phyloP scores from a whole-genome alignment of 1,140 invertebrate genomes.

The Papilio machaon region DNA sequence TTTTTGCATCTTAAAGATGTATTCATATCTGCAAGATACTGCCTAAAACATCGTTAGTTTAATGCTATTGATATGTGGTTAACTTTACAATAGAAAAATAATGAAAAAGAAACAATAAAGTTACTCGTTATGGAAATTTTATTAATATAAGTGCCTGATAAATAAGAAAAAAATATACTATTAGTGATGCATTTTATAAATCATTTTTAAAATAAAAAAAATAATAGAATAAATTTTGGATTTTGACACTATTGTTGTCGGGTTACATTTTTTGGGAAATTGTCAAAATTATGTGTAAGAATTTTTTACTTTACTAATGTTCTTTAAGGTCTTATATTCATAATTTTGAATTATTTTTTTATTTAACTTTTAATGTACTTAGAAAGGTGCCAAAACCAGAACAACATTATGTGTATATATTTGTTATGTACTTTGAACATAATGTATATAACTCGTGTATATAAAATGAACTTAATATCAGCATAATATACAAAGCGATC shows the following conservation, averaged over 20 bases:
- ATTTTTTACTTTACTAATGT: neutral
- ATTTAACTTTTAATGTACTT: slow-evolving; percentile 6
- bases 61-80: too few species aligned
- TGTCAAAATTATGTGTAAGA: neutral
- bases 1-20: neutral
- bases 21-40: neutral
- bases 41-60: too few species aligned
- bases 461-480: slow-evolving; percentile 5
- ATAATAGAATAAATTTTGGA: neutral
- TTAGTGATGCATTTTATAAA: neutral
- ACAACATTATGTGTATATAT: slow-evolving; percentile 2
- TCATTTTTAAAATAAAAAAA: too few species aligned
- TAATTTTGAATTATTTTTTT: neutral
- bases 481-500: slow-evolving; percentile 29
- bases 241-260: neutral
- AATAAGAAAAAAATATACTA: too few species aligned
- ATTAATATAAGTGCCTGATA: neutral
- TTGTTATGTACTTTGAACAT: neutral
- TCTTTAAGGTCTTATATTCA: neutral
- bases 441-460: slow-evolving; percentile 22
- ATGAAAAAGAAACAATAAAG: neutral
- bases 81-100: too few species aligned
- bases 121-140: neutral
- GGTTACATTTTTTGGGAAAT: too few species aligned
- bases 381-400: slow-evolving; percentile 8